These are phyloP conservation scores for Hemaris fuciformis DNA, from an alignment of 2,888 invertebrate species.

Conservation along the genomic window DNA sequence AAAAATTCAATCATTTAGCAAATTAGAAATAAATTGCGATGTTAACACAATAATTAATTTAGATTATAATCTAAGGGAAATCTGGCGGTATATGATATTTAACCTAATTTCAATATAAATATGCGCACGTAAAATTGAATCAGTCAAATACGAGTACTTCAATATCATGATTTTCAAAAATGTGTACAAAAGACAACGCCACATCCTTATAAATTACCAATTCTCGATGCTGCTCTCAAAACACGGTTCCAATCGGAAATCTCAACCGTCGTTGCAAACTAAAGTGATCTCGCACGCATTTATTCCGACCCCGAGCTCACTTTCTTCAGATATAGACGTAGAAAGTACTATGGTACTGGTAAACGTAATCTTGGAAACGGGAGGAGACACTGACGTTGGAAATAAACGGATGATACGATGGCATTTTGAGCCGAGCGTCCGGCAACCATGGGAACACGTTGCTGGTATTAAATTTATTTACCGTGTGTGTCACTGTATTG, in stretches of 20 bases:
- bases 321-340: slow-evolving; percentile 2
- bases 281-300: neutral
- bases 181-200: too few species aligned
- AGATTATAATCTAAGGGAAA: too few species aligned
- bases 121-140: too few species aligned
- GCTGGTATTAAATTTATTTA: slow-evolving; percentile 53
- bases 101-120: too few species aligned
- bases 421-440: slow-evolving; percentile 59
- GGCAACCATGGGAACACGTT: slow-evolving; percentile 56
- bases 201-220: too few species aligned
- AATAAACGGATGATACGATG: slow-evolving; percentile 51
- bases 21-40: too few species aligned
- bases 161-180: too few species aligned
- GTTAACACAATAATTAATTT: too few species aligned
- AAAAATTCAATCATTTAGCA: too few species aligned
- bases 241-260: neutral
- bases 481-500: slow-evolving; percentile 32
- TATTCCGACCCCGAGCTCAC: neutral
- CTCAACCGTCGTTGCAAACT: neutral
- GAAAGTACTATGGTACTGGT: slow-evolving; percentile 32
- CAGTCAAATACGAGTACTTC: too few species aligned
- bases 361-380: slow-evolving; percentile 49
- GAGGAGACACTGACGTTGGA: slow-evolving; percentile 57
- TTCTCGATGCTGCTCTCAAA: neutral
- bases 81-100: too few species aligned